These are phyloP conservation scores for Medauroidea extradentata DNA, from an alignment of 1,140 invertebrate genomes.

Conservation along the genomic window DNA sequence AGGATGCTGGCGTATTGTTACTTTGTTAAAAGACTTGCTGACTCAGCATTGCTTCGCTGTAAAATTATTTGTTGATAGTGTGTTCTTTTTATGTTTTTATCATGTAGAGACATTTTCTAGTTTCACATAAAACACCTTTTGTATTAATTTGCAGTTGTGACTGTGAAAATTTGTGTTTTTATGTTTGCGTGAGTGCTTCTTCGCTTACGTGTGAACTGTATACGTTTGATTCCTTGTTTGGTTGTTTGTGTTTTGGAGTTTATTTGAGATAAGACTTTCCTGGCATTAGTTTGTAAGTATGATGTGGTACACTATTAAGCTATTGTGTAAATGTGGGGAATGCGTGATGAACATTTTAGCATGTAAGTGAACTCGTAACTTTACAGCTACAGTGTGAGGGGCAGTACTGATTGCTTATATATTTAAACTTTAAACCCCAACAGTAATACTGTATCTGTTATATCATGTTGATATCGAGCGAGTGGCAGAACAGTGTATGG, in stretches of 20 bases:
- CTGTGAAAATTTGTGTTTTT: neutral
- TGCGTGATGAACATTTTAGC: neutral
- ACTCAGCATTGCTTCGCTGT: neutral
- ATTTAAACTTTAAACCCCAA: no score
- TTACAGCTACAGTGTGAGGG: conserved; percentile 3
- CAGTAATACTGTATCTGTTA: no score
- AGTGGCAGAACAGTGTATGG: no score
- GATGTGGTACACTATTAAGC: neutral
- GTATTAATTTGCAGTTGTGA: neutral
- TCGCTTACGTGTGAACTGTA: conserved; percentile 3
- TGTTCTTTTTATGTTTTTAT: neutral
- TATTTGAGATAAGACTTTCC: neutral
- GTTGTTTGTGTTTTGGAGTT: neutral
- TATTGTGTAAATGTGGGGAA: neutral
- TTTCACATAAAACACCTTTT: neutral
- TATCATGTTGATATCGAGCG: no score
- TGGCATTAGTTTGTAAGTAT: neutral
- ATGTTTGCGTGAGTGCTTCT: conserved; percentile 4
- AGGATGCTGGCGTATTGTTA: neutral
- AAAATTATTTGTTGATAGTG: neutral
- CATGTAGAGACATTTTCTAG: neutral
- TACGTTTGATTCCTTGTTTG: neutral
- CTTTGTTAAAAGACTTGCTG: neutral
- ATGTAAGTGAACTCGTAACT: neutral
- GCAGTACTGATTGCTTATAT: neutral